A percentile compares a stretch with the other conserved stretches of the same genome.
Conservation (phyloP, 1,140 invertebrate species). For the Mizuhopecten yessoensis region DNA sequence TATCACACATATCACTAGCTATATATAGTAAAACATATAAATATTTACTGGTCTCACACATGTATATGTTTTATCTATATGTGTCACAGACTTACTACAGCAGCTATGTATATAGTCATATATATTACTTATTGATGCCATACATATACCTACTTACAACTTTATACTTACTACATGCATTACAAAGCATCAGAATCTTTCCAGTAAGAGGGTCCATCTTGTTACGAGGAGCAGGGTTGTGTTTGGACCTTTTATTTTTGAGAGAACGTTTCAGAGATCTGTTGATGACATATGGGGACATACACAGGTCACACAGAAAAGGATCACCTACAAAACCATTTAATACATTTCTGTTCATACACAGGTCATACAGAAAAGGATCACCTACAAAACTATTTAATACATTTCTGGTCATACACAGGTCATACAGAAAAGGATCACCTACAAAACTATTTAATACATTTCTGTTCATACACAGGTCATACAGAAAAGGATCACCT, state of each 20-base stretch:
- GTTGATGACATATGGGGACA: conserved; percentile 70
- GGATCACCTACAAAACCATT: conserved; percentile 60
- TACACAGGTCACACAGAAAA: conserved; percentile 72
- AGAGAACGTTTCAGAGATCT: conserved; percentile 59
- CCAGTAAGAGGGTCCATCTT: conserved; percentile 65
- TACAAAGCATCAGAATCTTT: conserved; percentile 70
- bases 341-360: conserved; percentile 48
- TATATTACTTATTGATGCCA: too few species aligned
- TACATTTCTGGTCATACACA: conserved; percentile 57
- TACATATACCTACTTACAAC: too few species aligned
- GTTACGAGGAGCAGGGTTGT: conserved; percentile 68
- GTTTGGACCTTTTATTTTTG: conserved; percentile 62
- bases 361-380: conserved; percentile 71
- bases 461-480: conserved; percentile 60
- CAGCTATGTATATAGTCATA: too few species aligned
- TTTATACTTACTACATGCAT: conserved; percentile 73
- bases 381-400: conserved; percentile 57
- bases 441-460: conserved; percentile 57
- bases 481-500: conserved; percentile 71
- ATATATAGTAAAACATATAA: too few species aligned
- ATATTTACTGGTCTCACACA: too few species aligned
- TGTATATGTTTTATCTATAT: too few species aligned
- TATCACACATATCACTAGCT: too few species aligned
- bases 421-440: conserved; percentile 68
- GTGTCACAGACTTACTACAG: too few species aligned